Base-by-base conservation (phyloP, 2,888 invertebrate genomes). In the Plutella xylostella region DNA sequence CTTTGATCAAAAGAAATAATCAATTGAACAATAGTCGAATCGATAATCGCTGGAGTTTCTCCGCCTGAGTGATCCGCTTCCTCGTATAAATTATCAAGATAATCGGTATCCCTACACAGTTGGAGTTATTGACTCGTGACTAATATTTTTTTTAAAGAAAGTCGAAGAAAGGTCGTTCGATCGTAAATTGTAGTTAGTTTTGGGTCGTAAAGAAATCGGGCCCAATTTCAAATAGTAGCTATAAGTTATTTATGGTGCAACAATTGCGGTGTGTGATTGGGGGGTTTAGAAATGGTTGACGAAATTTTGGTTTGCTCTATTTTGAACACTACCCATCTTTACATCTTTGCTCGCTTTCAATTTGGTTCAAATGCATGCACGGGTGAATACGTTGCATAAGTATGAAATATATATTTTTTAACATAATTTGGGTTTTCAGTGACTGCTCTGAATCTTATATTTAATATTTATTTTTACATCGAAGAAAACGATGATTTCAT, bases 161-260 rank as follows among this genome's bases (percentile, higher is more conserved):
- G 50, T 51, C 49, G 54, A 54, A 50, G 53, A 51, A 55, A 55
- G 51, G 52, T 47, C 44, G 37, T 37, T 14, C n/a, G 46, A 44
- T 68, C 67, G 66, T 72, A 70, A 72, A 72, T 72, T 57, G 55
- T 51, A 51, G 56, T 61, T 63, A 63, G 75, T 75, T 77, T 72
- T 71, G 68, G 69, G 46, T 76, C 72, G 66, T 77, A 75, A 77
- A 74, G 65, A 57, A 64, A 56, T 71, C 72, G 64, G 50, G 71
- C 75, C 74, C 58, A 37, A 14, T 15, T 35, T 37, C 17, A 20
- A 20, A 19, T 9, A 14, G 33, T 15, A 19, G 19, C 4, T 18
- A 19, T 14, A 9, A 17, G 19, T 33, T 42, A 42, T 42, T 42
- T 42, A 42, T 42, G 28, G 30, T 21, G 21, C n/a, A n/a, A n/a